Evolutionary conservation across 2,888 invertebrate genomes (phyloP).

Genomic region (Beris chalybata): DNA sequence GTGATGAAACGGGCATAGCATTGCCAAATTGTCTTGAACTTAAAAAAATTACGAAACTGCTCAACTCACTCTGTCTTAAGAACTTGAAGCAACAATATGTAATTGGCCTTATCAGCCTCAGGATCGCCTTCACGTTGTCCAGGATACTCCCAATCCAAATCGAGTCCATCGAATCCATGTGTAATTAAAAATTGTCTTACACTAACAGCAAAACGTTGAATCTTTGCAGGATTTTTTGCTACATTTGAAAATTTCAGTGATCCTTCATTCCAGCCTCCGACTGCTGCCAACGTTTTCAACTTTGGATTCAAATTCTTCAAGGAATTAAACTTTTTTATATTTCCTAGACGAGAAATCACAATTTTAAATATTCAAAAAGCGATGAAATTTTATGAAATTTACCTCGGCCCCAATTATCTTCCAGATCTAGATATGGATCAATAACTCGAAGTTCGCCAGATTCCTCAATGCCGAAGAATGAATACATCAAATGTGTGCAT

Average conservation of each 20-base stretch:
- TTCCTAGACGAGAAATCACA: conserved; percentile 41
- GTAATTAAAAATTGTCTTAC: conserved; percentile 47
- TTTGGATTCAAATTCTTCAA: conserved; percentile 54
- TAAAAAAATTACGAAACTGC: background rate
- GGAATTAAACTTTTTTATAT: conserved; percentile 52
- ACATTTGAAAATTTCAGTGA: conserved; percentile 58
- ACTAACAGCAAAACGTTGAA: conserved; percentile 46
- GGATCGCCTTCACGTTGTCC: conserved; percentile 52
- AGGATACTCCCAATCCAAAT: conserved; percentile 67
- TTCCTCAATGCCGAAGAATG: conserved; percentile 67
- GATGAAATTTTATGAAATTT: conserved; percentile 4
- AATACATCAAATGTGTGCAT: conserved; percentile 76
- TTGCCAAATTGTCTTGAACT: too few relatives aligned
- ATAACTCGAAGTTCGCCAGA: conserved; percentile 60
- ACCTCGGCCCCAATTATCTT: conserved; percentile 64
- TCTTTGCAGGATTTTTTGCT: conserved; percentile 51
- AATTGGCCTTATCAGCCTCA: conserved; percentile 51
- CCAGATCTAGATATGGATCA: conserved; percentile 66
- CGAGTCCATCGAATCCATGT: conserved; percentile 62
- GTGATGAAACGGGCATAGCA: background rate
- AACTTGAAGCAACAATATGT: conserved; percentile 46
- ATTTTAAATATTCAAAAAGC: conserved; percentile 48
- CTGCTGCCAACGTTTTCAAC: conserved; percentile 53
- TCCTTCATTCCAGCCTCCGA: conserved; percentile 60
- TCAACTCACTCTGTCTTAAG: conserved; percentile 46